A percentile compares a stretch with the other conserved stretches of the same genome.
These are phyloP conservation scores for Anastatus disparis DNA, from an alignment of 1,140 invertebrate species.

Conservation along the genomic window DNA sequence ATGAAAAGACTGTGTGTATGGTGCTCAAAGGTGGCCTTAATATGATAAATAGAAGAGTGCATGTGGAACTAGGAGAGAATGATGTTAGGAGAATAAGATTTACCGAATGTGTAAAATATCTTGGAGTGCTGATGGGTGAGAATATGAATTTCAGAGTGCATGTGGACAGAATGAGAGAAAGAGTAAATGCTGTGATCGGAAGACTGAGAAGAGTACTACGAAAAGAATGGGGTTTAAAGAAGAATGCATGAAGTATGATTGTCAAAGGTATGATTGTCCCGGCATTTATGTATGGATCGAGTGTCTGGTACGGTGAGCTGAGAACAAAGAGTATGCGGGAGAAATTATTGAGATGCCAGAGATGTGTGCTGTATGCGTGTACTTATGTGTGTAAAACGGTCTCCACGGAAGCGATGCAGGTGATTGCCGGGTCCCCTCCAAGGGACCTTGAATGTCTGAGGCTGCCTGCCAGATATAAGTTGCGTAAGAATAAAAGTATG, in stretches of 20 bases:
- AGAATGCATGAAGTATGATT: slow-evolving; percentile 25
- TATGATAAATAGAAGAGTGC: background rate
- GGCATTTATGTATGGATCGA: slow-evolving; percentile 42
- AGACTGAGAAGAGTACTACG: slow-evolving; percentile 11
- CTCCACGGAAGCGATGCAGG: slow-evolving; percentile 49
- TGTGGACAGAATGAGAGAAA: no score
- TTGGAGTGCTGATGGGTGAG: slow-evolving; percentile 38
- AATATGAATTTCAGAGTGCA: slow-evolving; percentile 38
- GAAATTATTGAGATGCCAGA: no score
- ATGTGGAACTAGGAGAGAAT: background rate
- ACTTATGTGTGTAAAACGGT: slow-evolving; percentile 48
- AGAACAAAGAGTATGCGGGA: slow-evolving; percentile 12
- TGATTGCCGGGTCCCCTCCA: slow-evolving; percentile 43
- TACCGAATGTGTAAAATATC: slow-evolving; percentile 35
- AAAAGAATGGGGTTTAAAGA: slow-evolving; percentile 16
- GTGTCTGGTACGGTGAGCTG: slow-evolving; percentile 40
- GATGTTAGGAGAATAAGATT: background rate
- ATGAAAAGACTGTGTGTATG: slow-evolving; percentile 33
- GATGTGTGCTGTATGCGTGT: no score
- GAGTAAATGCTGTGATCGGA: no score
- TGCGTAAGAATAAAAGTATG: slow-evolving; percentile 1
- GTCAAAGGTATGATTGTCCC: slow-evolving; percentile 43
- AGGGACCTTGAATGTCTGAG: slow-evolving; percentile 40
- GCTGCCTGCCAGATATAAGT: background rate
- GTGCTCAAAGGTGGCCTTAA: slow-evolving; percentile 21